phyloP scores from a whole-genome alignment of 2,888 invertebrate species.

The Spisula subtruncata region DNA sequence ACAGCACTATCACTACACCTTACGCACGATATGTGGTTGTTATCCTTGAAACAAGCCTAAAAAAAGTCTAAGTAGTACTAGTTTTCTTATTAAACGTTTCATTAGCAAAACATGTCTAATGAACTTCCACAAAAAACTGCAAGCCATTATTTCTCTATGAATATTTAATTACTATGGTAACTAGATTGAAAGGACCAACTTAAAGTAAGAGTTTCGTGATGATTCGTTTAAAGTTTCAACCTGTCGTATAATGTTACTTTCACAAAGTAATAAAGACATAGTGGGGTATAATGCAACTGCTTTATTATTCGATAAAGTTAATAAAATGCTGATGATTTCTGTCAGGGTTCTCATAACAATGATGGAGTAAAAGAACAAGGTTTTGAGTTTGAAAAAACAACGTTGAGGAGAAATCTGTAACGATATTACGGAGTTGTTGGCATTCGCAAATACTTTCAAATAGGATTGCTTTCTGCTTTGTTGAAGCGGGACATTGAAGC shows the following conservation, averaged over 20 bases:
- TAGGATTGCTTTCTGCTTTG: too few relatives aligned
- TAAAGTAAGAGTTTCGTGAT: not conserved
- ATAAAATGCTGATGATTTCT: conserved; percentile 1
- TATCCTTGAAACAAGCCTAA: not conserved
- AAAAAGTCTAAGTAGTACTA: not conserved
- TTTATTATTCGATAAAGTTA: not conserved
- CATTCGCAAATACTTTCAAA: too few relatives aligned
- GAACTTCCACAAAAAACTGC: not conserved
- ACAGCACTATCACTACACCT: not conserved
- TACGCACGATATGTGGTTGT: not conserved
- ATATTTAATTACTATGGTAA: conserved; percentile 11
- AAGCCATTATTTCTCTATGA: not conserved
- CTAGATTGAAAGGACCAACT: not conserved
- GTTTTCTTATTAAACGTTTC: not conserved
- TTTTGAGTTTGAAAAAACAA: not conserved
- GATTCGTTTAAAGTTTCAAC: not conserved
- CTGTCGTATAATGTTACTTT: not conserved
- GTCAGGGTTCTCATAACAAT: not conserved
- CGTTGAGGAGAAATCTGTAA: not conserved
- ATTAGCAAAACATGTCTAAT: not conserved
- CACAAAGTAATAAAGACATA: not conserved
- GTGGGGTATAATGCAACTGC: not conserved
- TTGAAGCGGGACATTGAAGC: too few relatives aligned
- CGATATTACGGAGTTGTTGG: too few relatives aligned
- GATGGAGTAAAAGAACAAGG: not conserved